These are phyloP conservation scores for Pheosia tremula DNA, from an alignment of 2,888 invertebrate genomes.

Conservation along the genomic window DNA sequence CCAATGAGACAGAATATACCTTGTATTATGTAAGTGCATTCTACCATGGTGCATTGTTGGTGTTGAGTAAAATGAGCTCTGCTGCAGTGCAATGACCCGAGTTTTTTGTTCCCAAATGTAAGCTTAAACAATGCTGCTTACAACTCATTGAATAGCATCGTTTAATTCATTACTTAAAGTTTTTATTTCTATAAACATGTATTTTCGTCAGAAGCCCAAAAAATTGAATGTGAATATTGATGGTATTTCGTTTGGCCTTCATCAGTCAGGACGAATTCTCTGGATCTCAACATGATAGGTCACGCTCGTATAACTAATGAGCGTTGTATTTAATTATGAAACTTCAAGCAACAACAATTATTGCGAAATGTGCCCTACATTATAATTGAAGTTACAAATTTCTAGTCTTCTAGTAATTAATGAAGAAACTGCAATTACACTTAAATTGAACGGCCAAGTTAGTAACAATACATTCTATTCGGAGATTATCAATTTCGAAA, in stretches of 20 bases:
- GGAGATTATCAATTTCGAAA: conserved; percentile 26
- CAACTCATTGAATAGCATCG: conserved; percentile 21
- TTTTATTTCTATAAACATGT: too few relatives aligned
- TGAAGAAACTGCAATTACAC: neutral
- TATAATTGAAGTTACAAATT: neutral
- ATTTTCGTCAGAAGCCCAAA: too few relatives aligned
- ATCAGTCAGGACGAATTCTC: neutral
- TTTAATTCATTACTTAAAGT: neutral
- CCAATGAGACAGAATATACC: conserved; percentile 15
- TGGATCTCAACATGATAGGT: neutral
- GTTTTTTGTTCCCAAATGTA: conserved; percentile 23
- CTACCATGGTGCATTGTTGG: conserved; percentile 34
- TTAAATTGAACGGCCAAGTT: too few relatives aligned
- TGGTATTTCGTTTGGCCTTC: too few relatives aligned
- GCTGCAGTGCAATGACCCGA: conserved; percentile 24
- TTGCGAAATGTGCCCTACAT: neutral
- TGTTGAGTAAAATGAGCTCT: conserved; percentile 32
- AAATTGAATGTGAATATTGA: too few relatives aligned
- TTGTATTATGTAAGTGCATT: conserved; percentile 42
- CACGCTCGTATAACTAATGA: neutral
- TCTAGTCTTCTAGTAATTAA: neutral
- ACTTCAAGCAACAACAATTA: neutral
- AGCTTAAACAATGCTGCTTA: conserved; percentile 28
- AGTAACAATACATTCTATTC: neutral
- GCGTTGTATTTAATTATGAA: neutral